Base-by-base conservation (phyloP, 2,797 vertebrate genomes). In the Typhlichthys subterraneus region DNA sequence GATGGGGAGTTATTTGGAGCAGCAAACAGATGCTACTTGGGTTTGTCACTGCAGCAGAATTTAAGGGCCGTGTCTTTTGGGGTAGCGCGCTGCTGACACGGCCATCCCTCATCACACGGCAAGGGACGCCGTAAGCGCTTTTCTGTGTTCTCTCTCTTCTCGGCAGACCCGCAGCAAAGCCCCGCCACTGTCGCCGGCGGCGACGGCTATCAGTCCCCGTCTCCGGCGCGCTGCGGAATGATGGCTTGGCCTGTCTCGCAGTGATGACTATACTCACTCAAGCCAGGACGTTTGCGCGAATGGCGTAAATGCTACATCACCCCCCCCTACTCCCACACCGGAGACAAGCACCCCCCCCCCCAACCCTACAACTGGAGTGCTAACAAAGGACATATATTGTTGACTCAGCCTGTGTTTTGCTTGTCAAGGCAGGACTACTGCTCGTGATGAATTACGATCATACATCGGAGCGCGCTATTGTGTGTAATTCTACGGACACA, bases 21-120 rank as follows among this genome's bases (percentile, higher is more conserved):
- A 64, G 65, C 76, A 83, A 85, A 76, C 87, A 90, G 86, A 85
- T 88, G 88, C 86, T 17, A 23, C 23, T 23, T 23, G 76, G 84
- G 75, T 86, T 86, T 85, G 85, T 86, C 86, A 77, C 73, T 75
- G 82, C 80, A 81, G 87, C 80, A 82, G 71, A 83, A 79, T 79
- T 72, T 76, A 69, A 80, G 82, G 23, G 68, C 70, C 62, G 72
- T 56, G 15, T 83, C 70, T 79, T 77, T 67, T 46, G 45, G 8
- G 76, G 42, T 70, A 72, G 73, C 60, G 61, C 2, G 53, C 66
- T 3, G 53, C 66, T 86, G 86, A 86, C 85, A 87, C 78, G 17
- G 17, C 73, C 80, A 89, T 85, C 81, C 67, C 72, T 91, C 87
- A 88, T 77, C 61, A 57, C 75, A 65, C 76, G 82, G 72, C 85